These are phyloP conservation scores for Apodemus speciosus DNA, from an alignment of 2,113 vertebrate species.

Conservation along the genomic window DNA sequence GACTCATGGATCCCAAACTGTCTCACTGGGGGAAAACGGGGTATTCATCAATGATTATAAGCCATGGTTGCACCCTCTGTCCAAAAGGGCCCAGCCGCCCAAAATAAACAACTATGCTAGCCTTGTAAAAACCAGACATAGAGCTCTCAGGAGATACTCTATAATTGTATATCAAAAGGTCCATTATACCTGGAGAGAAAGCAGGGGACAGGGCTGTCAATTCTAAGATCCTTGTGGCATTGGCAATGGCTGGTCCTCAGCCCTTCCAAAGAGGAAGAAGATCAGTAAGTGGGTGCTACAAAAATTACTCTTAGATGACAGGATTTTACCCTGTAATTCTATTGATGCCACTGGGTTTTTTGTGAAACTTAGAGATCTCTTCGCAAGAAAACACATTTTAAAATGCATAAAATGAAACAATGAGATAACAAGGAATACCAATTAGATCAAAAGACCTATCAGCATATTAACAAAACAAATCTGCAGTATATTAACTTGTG, in stretches of 20 bases:
- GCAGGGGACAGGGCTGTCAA: neutral
- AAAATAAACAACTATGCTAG: constrained; percentile 44
- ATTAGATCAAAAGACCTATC: neutral
- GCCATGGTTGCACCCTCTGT: neutral
- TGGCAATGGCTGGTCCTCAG: neutral
- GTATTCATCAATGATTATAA: neutral
- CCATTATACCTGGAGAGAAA: neutral
- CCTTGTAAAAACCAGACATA: constrained; percentile 15
- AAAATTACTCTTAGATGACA: neutral
- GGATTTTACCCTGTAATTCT: constrained; percentile 3
- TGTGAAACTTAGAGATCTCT: neutral
- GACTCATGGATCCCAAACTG: constrained; percentile 37
- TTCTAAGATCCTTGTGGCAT: neutral
- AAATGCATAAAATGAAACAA: constrained; percentile 45
- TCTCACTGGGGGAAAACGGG: constrained; percentile 48
- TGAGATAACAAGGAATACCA: constrained; percentile 16
- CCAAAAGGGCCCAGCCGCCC: neutral
- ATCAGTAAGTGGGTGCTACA: neutral
- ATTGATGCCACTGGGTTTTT: neutral
- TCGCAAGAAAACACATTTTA: neutral
- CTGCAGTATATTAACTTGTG: constrained; percentile 32
- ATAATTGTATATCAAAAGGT: neutral
- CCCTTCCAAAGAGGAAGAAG: neutral
- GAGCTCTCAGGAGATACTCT: constrained; percentile 19
- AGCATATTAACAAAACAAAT: constrained; percentile 23